Evolutionary conservation across 1,140 invertebrate species (phyloP), one percentile per base, ranked within the genome.

Genomic region (Aethina tumida): DNA sequence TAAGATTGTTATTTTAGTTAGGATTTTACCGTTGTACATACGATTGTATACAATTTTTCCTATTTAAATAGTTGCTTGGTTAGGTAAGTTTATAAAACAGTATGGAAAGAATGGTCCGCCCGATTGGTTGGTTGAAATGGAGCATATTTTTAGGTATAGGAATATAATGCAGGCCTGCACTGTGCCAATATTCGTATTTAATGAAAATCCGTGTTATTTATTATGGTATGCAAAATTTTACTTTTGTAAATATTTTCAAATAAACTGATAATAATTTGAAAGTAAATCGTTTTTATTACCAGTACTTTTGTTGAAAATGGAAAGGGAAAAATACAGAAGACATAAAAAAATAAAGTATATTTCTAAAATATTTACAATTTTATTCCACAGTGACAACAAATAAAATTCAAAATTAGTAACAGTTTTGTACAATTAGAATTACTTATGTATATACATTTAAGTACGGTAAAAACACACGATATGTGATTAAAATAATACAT

Each of bases 121-220:
- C 16, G 30, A 32, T 18, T 32, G 30, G 17, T 28, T n/a, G 12
- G 1, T 33, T 35, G 13, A 21, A 19, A 15, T 35, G 32, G 17
- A 14, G 13, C 17, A 32, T 9, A 17, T 35, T 37, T 28, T 28
- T 28, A 20, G 22, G n/a, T 18, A 18, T 42, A 22, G 36, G 28
- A 14, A 24, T 27, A 35, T n/a, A n/a, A 25, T 19, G 44, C 40
- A 47, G 44, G 44, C 44, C 40, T 28, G 30, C 30, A 15, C 19
- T 13, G 44, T 47, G 44, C 44, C 44, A 47, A 47, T 43, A 43
- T 35, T 45, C 28, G n/a, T 26, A 15, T 29, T 44, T 34, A 33
- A 38, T 41, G 26, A 41, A 27, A 17, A 41, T 35, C 36, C 30
- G 16, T 38, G 7, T 38, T 18, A 32, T 38, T 21, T 31, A 16